These are phyloP conservation scores for Vandiemenella viatica DNA, from an alignment of 2,888 invertebrate genomes.

Conservation along the genomic window DNA sequence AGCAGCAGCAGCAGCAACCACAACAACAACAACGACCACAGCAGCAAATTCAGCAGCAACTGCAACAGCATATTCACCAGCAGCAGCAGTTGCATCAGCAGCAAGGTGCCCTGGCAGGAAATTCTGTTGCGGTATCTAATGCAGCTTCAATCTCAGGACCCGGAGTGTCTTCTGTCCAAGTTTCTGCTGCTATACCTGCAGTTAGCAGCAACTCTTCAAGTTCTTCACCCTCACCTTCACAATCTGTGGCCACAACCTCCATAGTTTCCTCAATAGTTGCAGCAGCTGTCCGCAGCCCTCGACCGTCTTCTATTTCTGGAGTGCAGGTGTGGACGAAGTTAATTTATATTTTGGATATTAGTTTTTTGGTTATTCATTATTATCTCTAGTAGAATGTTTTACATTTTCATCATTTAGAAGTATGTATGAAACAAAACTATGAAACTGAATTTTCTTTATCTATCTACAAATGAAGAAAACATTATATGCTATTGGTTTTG, in stretches of 20 bases:
- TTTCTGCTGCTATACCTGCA: too few relatives aligned
- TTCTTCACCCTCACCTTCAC: too few relatives aligned
- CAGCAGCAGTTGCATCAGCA: slow-evolving; percentile 19
- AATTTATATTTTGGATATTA: not conserved
- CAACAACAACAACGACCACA: slow-evolving; percentile 18
- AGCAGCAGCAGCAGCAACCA: too few relatives aligned
- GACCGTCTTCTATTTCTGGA: not conserved
- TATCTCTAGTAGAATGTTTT: too few relatives aligned
- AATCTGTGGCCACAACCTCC: not conserved
- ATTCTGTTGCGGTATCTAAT: not conserved
- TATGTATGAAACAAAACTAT: too few relatives aligned
- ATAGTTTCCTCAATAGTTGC: not conserved
- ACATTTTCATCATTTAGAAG: too few relatives aligned
- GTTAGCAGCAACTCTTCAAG: too few relatives aligned
- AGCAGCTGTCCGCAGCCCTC: not conserved
- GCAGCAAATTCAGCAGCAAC: slow-evolving; percentile 19
- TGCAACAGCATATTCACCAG: slow-evolving; percentile 18
- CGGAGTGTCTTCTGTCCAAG: too few relatives aligned
- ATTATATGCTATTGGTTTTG: too few relatives aligned
- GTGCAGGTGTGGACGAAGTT: too few relatives aligned
- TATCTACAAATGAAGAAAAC: too few relatives aligned
- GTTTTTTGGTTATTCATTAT: not conserved
- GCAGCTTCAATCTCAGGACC: not conserved
- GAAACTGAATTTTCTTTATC: too few relatives aligned
- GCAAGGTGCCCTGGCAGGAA: not conserved